A percentile compares a stretch with the other conserved stretches of the same genome.
Evolutionary conservation across 2,113 vertebrate species (phyloP).

Genomic region (Archilochus colubris): DNA sequence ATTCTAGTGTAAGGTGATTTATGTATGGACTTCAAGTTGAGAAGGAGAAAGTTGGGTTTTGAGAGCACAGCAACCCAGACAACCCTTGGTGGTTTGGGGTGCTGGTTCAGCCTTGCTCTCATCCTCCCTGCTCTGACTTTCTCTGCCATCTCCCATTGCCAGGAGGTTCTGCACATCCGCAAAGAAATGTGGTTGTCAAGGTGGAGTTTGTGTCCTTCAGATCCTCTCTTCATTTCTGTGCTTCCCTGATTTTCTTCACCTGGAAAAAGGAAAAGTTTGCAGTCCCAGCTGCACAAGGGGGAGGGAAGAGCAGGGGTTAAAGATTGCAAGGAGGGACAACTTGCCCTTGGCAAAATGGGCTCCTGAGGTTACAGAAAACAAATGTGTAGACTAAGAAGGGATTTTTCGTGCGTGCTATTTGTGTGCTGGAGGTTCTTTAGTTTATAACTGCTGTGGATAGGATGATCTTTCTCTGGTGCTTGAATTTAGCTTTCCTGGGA

Average conservation of each 20-base stretch:
- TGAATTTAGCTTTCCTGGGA: background rate
- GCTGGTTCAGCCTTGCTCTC: background rate
- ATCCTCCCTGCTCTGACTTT: background rate
- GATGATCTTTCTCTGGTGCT: background rate
- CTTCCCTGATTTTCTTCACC: background rate
- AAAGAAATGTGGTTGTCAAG: background rate
- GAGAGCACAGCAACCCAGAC: background rate
- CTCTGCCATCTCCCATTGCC: background rate
- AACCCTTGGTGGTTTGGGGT: background rate
- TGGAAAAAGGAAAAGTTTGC: background rate
- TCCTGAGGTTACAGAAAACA: background rate
- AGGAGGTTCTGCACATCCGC: background rate
- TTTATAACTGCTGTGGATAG: background rate
- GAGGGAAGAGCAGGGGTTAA: background rate
- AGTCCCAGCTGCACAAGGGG: background rate
- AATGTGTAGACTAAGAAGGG: background rate
- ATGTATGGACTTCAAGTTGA: background rate
- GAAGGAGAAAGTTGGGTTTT: background rate
- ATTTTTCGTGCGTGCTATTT: background rate
- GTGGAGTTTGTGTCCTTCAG: background rate
- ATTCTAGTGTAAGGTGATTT: background rate
- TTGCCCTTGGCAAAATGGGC: background rate
- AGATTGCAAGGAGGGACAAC: background rate
- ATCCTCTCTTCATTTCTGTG: background rate
- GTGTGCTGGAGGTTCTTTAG: background rate